Evolutionary conservation across 30 jellyfish, hydroid and myxozoan species (phyloP).

Genomic region (Haliclystus octoradiatus): DNA sequence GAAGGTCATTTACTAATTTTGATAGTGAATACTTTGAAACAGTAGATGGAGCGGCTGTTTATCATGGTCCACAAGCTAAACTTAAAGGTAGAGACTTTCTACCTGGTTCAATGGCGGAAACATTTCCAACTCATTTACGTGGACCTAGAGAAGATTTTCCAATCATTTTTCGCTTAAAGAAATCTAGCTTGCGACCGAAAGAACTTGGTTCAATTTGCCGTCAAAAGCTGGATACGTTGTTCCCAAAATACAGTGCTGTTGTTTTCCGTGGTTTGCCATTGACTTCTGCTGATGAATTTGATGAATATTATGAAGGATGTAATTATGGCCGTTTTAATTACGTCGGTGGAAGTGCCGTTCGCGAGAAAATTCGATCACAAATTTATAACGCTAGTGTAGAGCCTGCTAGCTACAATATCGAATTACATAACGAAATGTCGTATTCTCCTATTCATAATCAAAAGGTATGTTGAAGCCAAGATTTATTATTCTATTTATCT

Average conservation of each 20-base stretch:
- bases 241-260: neutral
- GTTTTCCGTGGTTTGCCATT: neutral
- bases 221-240: neutral
- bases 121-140: constrained; percentile 30
- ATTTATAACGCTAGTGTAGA: constrained; percentile 83
- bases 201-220: neutral
- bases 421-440: constrained; percentile 90
- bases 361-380: constrained; percentile 29
- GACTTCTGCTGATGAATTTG: neutral
- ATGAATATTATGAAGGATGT: neutral
- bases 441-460: constrained; percentile 40
- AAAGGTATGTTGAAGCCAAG: constrained; percentile 48
- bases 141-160: constrained; percentile 39
- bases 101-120: constrained; percentile 40
- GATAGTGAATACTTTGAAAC: neutral
- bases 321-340: neutral
- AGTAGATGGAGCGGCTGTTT: neutral
- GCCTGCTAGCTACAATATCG: constrained; percentile 74
- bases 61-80: neutral
- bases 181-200: neutral
- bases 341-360: constrained; percentile 57
- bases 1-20: neutral
- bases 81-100: constrained; percentile 37
- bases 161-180: constrained; percentile 17
- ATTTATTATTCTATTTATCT: too few relatives aligned